Conservation (phyloP, 2,888 invertebrate genomes). For the Bimastos eiseni region DNA sequence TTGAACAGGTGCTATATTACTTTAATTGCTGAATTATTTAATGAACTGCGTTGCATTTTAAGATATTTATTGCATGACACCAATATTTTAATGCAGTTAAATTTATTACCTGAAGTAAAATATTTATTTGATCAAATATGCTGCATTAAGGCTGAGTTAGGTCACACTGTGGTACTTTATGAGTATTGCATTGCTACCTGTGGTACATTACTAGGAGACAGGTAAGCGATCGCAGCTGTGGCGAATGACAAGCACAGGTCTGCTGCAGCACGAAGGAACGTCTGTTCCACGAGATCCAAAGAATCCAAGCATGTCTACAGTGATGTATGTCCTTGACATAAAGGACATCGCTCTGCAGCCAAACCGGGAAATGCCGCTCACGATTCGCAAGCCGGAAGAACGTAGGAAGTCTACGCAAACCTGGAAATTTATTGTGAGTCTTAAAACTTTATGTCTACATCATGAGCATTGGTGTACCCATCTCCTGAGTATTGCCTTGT, state of each 20-base stretch:
- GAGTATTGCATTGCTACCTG: background rate
- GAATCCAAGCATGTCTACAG: conserved; percentile 50
- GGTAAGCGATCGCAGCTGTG: conserved; percentile 76
- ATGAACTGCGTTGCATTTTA: background rate
- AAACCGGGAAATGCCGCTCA: conserved; percentile 70
- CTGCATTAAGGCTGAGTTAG: background rate
- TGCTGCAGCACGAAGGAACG: conserved; percentile 89
- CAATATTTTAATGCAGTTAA: background rate
- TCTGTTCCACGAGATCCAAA: conserved; percentile 64
- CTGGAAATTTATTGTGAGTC: conserved; percentile 69
- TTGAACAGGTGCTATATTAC: background rate
- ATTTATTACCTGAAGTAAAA: background rate
- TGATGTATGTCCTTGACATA: conserved; percentile 40
- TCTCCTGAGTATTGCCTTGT: background rate
- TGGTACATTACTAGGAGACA: conserved; percentile 50
- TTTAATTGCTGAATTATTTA: too few species aligned
- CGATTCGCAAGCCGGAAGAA: conserved; percentile 80
- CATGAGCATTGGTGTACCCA: background rate
- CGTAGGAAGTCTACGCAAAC: conserved; percentile 86
- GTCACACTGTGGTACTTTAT: background rate
- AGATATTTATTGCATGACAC: background rate
- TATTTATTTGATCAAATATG: background rate
- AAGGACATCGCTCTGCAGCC: conserved; percentile 86
- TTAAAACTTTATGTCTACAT: background rate
- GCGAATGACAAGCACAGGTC: conserved; percentile 86